Evolutionary conservation across 2,113 vertebrate species (phyloP), one percentile per base, ranked within the genome.

Genomic region (Aphelocoma coerulescens): DNA sequence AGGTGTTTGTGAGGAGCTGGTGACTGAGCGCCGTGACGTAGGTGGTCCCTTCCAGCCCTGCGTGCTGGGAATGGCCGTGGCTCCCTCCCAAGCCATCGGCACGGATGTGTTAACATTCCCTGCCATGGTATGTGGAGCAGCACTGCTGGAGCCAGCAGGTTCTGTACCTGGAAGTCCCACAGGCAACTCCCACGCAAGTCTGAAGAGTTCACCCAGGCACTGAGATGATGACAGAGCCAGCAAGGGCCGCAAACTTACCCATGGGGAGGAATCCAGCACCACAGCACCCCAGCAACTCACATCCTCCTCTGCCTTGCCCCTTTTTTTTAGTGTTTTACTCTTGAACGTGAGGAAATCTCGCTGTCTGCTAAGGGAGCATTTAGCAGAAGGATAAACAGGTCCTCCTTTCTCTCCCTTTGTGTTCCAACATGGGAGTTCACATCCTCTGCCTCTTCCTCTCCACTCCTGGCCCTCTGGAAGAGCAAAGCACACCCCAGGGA

Each of bases 371-470:
- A 44, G 62, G 76, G 62, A 74, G 13, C n/a, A 6, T 51, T 95
- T 66, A 57, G 35, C 86, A 72, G 73, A n/a, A 59, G 73, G 22
- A 67, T 62, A 62, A 81, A 89, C n/a, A 43, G 73, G 77, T 77
- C 85, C 82, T 92, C 78, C 76, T 95, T 67, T 81, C 67, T 46
- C 37, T 85, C 39, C 65, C 91, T 97, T 96, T 96, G 91, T 93
- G 68, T 57, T 83, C 39, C 57, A 21, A 13, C 44, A 63, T 4
- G 18, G 78, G 95, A 97, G 91, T 94, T 95, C 85, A 97, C 91
- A 96, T 97, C 95, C 95, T 97, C 88, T 89, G 67, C 85, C 73
- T 97, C 94, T 97, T 97, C 96, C 96, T 96, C 92, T 85, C 68
- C 2, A 1, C 82, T 21, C 33, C 78, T 62, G 94, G 65, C 79